These are phyloP conservation scores for Takifugu bimaculatus DNA, from an alignment of 2,113 vertebrate genomes.

Conservation along the genomic window DNA sequence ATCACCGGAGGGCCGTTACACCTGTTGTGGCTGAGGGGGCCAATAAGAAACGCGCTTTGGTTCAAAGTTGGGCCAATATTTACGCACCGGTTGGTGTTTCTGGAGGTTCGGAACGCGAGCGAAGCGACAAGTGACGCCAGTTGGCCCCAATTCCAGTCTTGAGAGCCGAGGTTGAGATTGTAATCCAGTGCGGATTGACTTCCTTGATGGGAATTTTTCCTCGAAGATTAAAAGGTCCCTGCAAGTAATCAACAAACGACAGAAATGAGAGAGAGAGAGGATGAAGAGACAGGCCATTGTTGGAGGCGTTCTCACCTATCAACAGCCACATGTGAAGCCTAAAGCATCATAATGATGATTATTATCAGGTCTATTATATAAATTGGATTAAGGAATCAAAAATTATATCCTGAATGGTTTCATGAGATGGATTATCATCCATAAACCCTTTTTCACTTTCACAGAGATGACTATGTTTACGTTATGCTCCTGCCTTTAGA, in stretches of 20 bases:
- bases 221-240: constrained; percentile 16
- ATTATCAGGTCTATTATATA: too few species aligned
- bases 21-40: constrained; percentile 28
- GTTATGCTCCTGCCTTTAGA: too few species aligned
- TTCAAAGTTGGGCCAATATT: not conserved
- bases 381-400: too few species aligned
- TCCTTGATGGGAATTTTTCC: not conserved
- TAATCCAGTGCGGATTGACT: constrained; percentile 17
- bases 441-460: too few species aligned
- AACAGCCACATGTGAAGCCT: too few species aligned
- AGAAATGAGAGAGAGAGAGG: not conserved
- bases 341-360: too few species aligned
- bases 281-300: not conserved
- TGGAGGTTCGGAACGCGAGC: not conserved
- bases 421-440: too few species aligned
- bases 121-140: not conserved
- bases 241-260: not conserved
- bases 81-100: not conserved
- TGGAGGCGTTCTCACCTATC: too few species aligned
- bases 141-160: not conserved
- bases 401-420: too few species aligned
- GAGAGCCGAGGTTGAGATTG: not conserved
- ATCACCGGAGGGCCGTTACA: constrained; percentile 10
- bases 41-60: constrained; percentile 3
- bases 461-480: too few species aligned